phyloP scores from a whole-genome alignment of 2,888 invertebrate species.

The Amphipoea lucens region DNA sequence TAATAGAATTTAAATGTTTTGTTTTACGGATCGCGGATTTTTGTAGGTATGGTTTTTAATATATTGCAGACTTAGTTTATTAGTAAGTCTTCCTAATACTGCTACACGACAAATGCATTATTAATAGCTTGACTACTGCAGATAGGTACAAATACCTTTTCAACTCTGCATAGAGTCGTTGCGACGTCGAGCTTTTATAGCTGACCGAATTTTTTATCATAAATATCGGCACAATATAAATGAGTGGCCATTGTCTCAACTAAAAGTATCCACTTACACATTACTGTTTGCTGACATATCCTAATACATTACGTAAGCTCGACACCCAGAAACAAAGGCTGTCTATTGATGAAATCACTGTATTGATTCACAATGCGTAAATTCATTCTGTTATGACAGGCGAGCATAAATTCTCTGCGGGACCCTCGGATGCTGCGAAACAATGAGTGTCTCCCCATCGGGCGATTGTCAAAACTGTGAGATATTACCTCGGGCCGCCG shows the following conservation, averaged over 20 bases:
- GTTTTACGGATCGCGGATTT: background rate
- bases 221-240: constrained; percentile 78
- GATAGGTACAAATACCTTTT: constrained; percentile 15
- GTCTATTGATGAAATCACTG: constrained; percentile 87
- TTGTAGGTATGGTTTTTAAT: background rate
- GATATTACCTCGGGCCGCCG: constrained; percentile 83
- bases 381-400: constrained; percentile 90
- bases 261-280: constrained; percentile 81
- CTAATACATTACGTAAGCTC: constrained; percentile 85
- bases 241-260: constrained; percentile 79
- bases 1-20: background rate
- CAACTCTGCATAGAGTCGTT: constrained; percentile 19
- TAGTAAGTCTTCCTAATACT: background rate
- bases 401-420: constrained; percentile 88
- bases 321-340: constrained; percentile 88
- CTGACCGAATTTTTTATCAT: constrained; percentile 70
- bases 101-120: constrained; percentile 4
- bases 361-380: constrained; percentile 90
- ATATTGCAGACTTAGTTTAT: background rate
- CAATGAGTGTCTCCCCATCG: constrained; percentile 85
- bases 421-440: constrained; percentile 89
- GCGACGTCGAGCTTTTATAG: constrained; percentile 54
- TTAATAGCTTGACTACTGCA: constrained; percentile 12
- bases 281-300: constrained; percentile 81
- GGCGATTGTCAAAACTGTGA: constrained; percentile 83